Percentiles rank a stretch among this genome's conserved stretches.
Evolutionary conservation across 2,888 invertebrate genomes (phyloP).

Genomic region (Latrodectus hesperus): DNA sequence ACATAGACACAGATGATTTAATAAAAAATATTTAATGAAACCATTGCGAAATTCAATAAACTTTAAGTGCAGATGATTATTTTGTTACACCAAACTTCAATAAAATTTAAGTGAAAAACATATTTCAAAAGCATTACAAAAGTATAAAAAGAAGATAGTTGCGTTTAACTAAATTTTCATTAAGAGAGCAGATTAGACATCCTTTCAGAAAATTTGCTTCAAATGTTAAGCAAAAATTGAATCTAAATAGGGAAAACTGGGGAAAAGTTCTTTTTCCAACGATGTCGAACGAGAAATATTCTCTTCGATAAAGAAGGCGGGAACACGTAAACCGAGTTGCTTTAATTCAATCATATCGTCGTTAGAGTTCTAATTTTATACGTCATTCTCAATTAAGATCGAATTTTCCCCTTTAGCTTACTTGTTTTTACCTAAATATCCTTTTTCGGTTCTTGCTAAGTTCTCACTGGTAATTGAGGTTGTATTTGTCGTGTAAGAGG

Average conservation of each 20-base stretch:
- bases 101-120: too few species aligned
- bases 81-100: too few species aligned
- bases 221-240: neutral
- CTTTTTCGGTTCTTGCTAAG: conserved; percentile 46
- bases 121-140: too few species aligned
- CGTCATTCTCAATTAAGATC: conserved; percentile 67
- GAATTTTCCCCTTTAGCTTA: conserved; percentile 38
- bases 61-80: too few species aligned
- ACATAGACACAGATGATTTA: too few species aligned
- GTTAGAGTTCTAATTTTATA: conserved; percentile 65
- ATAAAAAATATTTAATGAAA: too few species aligned
- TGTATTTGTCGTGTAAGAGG: conserved; percentile 23
- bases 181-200: too few species aligned
- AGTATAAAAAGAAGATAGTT: too few species aligned
- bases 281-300: conserved; percentile 2
- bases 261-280: neutral
- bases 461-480: conserved; percentile 48
- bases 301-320: neutral
- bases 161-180: too few species aligned
- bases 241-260: neutral
- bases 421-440: conserved; percentile 43
- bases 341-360: conserved; percentile 68
- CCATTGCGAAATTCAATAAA: too few species aligned
- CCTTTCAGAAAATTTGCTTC: too few species aligned
- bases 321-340: conserved; percentile 21